Base-by-base conservation (phyloP, 2,113 vertebrate species). In the Halichoerus grypus region DNA sequence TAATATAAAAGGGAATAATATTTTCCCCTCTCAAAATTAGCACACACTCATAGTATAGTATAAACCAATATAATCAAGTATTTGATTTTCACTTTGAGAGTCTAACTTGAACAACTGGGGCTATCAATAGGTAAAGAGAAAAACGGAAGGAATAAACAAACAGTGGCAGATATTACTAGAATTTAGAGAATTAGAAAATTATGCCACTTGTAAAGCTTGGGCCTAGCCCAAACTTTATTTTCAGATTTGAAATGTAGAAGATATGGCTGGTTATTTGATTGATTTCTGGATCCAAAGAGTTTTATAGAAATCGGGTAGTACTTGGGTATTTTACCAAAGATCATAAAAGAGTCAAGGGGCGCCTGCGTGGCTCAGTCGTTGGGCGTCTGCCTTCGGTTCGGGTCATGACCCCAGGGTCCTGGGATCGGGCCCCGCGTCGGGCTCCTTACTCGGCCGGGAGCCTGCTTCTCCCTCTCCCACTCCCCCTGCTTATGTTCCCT, bases 121-220 rank as follows among this genome's bases (percentile, higher is more conserved):
- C 14, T 94, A 15, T 77, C 53, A 97, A 94, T 8, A 96, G 26
- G 11, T 77, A 91, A 95, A 86, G 49, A 89, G 59, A 87, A 16
- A 96, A 97, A 71, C 67, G 33, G 53, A 65, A 86, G 15, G 63
- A 84, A 89, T 87, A 88, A 77, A 93, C 61, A 97, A 90, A 87
- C n/a, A 46, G 31, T 77, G 69, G 46, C 36, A 95, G 92, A 79
- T 83, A 91, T 53, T 81, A 92, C 26, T 84, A 91, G n/a, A 93
- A 94, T 88, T 91, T 92, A 89, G 57, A 91, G 80, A 97, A 96
- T 83, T 86, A 89, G 69, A 90, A 96, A 92, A 87, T 63, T 90
- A 87, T 46, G 13, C 21, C 1, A 96, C 13, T 51, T 94, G 10
- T 46, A 88, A 81, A 88, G 33, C 26, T 36, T 87, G 11, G 24